A percentile compares a stretch with the other conserved stretches of the same genome.
Conservation (phyloP, 1,140 invertebrate species). For the Macrostomum lignano region DNA sequence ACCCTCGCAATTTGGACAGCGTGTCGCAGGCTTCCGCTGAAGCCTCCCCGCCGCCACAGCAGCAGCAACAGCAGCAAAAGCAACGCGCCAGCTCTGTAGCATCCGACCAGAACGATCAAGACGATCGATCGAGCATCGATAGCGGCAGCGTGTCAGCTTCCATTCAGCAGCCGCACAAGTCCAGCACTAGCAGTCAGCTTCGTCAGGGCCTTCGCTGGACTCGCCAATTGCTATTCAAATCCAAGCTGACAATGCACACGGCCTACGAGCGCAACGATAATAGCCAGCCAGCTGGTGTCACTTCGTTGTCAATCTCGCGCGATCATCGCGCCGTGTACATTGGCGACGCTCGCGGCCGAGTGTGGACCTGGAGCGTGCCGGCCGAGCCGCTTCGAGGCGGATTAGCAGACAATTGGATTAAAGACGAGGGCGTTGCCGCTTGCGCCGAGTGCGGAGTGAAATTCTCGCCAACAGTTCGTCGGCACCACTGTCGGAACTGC, state of each 20-base stretch:
- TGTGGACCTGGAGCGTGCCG: slow-evolving; percentile 84
- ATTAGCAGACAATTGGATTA: slow-evolving; percentile 79
- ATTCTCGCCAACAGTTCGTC: slow-evolving; percentile 72
- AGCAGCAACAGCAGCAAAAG: no score
- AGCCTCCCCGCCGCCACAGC: no score
- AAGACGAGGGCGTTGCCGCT: slow-evolving; percentile 59
- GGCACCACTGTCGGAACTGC: slow-evolving; percentile 86
- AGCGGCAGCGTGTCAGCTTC: not conserved
- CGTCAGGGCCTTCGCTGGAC: no score
- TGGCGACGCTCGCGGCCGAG: slow-evolving; percentile 69
- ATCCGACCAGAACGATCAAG: slow-evolving; percentile 1
- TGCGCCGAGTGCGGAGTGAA: slow-evolving; percentile 55
- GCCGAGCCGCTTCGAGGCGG: slow-evolving; percentile 49
- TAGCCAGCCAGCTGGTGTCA: slow-evolving; percentile 83
- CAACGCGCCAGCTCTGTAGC: no score
- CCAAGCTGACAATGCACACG: slow-evolving; percentile 92
- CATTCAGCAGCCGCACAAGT: not conserved
- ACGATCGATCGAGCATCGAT: not conserved
- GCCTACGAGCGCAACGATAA: slow-evolving; percentile 84
- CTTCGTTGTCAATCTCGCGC: slow-evolving; percentile 55
- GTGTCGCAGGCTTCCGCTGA: no score
- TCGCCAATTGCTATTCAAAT: slow-evolving; percentile 62
- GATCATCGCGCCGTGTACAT: slow-evolving; percentile 65
- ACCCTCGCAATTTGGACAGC: no score
- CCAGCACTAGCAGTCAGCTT: no score